Evolutionary conservation across 2,888 invertebrate species (phyloP).

Genomic region (Caenorhabditis plicata): DNA sequence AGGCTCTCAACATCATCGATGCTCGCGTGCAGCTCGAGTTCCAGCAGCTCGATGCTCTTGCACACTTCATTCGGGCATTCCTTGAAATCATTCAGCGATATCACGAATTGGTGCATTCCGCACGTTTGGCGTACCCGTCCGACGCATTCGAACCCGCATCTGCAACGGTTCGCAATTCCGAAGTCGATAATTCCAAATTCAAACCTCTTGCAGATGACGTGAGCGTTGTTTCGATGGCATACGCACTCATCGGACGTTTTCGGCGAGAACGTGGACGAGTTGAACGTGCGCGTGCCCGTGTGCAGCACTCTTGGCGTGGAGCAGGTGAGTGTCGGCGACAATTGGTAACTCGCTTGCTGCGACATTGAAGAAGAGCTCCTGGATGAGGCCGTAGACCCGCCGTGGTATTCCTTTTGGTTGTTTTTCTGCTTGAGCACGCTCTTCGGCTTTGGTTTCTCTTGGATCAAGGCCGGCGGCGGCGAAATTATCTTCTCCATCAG

Average conservation of each 20-base stretch:
- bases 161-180: conserved; percentile 12
- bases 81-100: conserved; percentile 41
- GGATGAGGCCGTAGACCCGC: conserved; percentile 24
- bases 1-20: conserved; percentile 16
- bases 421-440: neutral
- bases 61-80: conserved; percentile 46
- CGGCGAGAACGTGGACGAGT: conserved; percentile 20
- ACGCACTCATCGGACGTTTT: conserved; percentile 36
- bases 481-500: conserved; percentile 35
- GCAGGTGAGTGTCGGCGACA: conserved; percentile 8
- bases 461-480: conserved; percentile 15
- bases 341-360: too few species aligned
- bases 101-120: conserved; percentile 33
- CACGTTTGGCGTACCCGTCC: conserved; percentile 43
- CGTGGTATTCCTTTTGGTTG: conserved; percentile 21
- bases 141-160: conserved; percentile 46
- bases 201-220: conserved; percentile 47
- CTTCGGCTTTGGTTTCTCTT: conserved; percentile 5
- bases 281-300: too few species aligned
- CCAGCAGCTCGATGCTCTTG: conserved; percentile 36
- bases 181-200: neutral
- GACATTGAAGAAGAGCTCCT: conserved; percentile 31
- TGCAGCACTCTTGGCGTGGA: conserved; percentile 24
- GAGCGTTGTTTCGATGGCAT: conserved; percentile 36
- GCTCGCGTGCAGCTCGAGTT: conserved; percentile 9